Percentiles rank a stretch among this genome's conserved stretches.
Evolutionary conservation across 53 echinoderm and acorn worm genomes (phyloP).

Genomic region (Holothuria scabra): DNA sequence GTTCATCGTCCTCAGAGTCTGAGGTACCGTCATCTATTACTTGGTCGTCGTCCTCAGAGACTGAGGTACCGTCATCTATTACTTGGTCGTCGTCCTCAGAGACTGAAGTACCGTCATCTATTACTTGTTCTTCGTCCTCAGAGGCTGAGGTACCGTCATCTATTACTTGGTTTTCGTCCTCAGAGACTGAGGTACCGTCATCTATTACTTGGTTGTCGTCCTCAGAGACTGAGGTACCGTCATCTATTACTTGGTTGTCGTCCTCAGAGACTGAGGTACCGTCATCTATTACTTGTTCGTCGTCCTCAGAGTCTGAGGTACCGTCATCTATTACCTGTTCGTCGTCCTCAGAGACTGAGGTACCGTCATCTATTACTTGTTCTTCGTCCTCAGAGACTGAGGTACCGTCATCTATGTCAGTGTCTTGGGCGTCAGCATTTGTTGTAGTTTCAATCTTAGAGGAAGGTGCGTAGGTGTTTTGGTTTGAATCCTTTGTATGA

Average conservation of each 20-base stretch:
- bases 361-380: neutral
- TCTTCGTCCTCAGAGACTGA: neutral
- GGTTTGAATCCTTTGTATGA: neutral
- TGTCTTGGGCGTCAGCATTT: neutral
- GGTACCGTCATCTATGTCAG: neutral
- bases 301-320: neutral
- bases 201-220: neutral
- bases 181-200: slow-evolving; percentile 5
- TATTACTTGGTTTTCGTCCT: neutral
- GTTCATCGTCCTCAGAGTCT: neutral
- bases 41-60: neutral
- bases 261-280: slow-evolving; percentile 7
- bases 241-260: neutral
- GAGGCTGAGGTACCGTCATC: slow-evolving; percentile 7
- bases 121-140: neutral
- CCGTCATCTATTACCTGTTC: neutral
- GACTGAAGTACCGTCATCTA: neutral
- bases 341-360: neutral
- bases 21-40: neutral
- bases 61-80: neutral
- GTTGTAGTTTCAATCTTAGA: neutral
- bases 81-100: neutral
- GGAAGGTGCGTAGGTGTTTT: neutral
- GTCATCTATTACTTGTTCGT: neutral
- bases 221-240: slow-evolving; percentile 4